A percentile compares a stretch with the other conserved stretches of the same genome.
These are phyloP conservation scores for Schrankia costaestrigalis DNA, from an alignment of 2,888 invertebrate genomes.

Conservation along the genomic window DNA sequence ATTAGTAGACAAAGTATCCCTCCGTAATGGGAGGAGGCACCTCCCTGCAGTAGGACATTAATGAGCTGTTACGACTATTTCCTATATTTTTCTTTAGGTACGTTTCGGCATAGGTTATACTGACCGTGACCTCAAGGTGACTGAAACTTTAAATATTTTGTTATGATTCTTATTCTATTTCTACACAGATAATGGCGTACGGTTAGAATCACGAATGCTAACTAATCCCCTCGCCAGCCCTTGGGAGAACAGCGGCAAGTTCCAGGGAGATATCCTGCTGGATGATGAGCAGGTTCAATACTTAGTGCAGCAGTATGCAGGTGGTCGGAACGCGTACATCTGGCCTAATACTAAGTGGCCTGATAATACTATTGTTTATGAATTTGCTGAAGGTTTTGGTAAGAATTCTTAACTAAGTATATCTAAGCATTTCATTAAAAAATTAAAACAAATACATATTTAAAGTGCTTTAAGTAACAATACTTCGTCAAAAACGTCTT, in stretches of 20 bases:
- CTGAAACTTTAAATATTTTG: neutral
- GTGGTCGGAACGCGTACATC: constrained; percentile 43
- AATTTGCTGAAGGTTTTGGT: constrained; percentile 41
- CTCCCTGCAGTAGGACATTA: too few species aligned
- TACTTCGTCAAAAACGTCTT: too few species aligned
- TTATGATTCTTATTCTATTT: neutral
- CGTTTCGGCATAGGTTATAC: too few species aligned
- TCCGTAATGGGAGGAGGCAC: too few species aligned
- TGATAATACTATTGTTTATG: constrained; percentile 36
- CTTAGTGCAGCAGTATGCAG: constrained; percentile 39
- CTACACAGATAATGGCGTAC: constrained; percentile 28
- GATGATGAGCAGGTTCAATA: constrained; percentile 40
- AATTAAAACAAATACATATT: too few species aligned
- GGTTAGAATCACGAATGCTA: constrained; percentile 31
- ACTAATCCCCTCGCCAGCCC: constrained; percentile 26
- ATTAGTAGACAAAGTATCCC: too few species aligned
- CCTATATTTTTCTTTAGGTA: too few species aligned
- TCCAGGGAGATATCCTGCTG: constrained; percentile 53
- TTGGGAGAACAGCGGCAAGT: constrained; percentile 53
- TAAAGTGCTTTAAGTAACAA: too few species aligned
- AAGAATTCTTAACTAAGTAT: constrained; percentile 10
- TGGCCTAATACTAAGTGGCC: constrained; percentile 49
- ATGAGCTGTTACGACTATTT: too few species aligned
- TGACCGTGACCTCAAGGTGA: neutral
- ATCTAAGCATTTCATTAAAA: too few species aligned